These are phyloP conservation scores for Sylvietta virens DNA, from an alignment of 2,113 vertebrate species.

Conservation along the genomic window DNA sequence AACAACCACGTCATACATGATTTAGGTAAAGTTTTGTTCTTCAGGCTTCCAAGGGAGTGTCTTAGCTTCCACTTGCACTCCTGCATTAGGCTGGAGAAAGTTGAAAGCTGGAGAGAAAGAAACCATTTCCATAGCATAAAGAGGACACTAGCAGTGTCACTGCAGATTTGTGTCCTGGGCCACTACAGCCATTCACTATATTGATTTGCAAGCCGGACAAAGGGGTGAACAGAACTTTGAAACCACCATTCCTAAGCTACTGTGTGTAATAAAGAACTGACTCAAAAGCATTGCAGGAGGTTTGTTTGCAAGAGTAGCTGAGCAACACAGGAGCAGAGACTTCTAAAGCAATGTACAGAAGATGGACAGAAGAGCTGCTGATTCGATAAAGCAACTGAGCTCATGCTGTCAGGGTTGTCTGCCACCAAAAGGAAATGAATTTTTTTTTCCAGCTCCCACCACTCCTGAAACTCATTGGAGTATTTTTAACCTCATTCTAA, in stretches of 20 bases:
- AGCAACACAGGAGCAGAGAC: background rate
- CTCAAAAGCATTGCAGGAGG: background rate
- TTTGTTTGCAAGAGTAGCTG: background rate
- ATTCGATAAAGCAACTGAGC: background rate
- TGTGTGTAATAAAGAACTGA: background rate
- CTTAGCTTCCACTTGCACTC: background rate
- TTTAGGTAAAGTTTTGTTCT: background rate
- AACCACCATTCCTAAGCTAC: background rate
- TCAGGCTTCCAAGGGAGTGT: background rate
- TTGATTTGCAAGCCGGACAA: background rate
- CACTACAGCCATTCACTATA: background rate
- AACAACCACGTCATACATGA: fast-evolving
- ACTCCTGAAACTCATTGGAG: background rate
- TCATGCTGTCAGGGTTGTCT: background rate
- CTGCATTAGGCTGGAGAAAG: background rate
- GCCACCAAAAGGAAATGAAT: background rate
- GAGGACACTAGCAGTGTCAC: background rate
- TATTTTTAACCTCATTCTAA: background rate
- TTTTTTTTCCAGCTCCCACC: background rate
- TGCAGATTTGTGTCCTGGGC: background rate
- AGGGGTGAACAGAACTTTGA: background rate
- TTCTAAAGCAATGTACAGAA: background rate
- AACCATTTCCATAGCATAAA: background rate
- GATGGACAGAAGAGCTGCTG: background rate
- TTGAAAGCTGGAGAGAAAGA: background rate